phyloP scores from a whole-genome alignment of 2,113 vertebrate species.

The Hippocampus mohnikei region DNA sequence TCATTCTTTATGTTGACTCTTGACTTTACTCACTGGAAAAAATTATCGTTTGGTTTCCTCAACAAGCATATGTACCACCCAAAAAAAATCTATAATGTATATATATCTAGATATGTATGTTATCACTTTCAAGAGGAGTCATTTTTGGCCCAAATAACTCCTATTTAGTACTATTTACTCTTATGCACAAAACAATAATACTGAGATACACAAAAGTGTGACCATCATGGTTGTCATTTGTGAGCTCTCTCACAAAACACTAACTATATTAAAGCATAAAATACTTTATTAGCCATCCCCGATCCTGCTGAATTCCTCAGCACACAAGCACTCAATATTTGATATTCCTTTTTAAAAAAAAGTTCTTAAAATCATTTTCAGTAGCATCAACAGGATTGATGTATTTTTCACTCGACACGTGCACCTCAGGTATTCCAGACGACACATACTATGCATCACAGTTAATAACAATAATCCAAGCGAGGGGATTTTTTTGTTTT shows the following conservation, averaged over 20 bases:
- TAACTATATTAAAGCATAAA: conserved; percentile 53
- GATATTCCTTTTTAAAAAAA: conserved; percentile 24
- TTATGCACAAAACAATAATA: not conserved
- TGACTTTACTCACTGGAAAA: not conserved
- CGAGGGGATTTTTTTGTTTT: not conserved
- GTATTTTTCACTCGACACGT: not conserved
- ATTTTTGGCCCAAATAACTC: too few relatives aligned
- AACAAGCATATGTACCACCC: too few relatives aligned
- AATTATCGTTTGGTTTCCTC: not conserved
- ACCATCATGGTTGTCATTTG: not conserved
- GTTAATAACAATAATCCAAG: conserved; percentile 1
- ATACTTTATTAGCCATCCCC: conserved; percentile 47
- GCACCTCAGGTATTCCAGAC: conserved; percentile 15
- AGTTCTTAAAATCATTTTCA: conserved; percentile 8
- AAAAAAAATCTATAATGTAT: not conserved
- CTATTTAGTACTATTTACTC: too few relatives aligned
- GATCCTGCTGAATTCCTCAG: not conserved
- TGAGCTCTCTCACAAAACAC: not conserved
- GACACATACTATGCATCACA: conserved; percentile 16
- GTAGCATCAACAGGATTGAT: conserved; percentile 40
- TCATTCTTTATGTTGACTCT: not conserved
- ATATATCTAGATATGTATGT: too few relatives aligned
- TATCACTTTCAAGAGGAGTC: too few relatives aligned
- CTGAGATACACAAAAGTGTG: not conserved
- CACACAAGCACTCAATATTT: not conserved